Evolutionary conservation across 2,888 invertebrate genomes (phyloP).

Genomic region (Drosophila prolongata): DNA sequence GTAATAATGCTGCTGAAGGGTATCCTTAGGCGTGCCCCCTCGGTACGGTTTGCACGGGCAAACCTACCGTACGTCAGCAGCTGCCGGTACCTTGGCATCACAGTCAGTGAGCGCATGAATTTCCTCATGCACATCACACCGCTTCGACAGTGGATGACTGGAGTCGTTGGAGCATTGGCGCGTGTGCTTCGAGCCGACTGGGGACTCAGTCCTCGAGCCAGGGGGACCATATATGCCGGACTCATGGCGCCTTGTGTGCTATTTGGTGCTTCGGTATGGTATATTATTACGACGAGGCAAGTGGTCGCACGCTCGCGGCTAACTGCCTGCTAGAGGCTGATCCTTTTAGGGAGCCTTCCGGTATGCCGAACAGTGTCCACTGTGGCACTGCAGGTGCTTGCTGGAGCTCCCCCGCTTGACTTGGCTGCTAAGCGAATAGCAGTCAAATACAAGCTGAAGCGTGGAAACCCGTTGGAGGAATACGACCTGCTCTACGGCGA

Average conservation of each 20-base stretch:
- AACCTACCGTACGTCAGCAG: not conserved
- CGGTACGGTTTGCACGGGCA: too few species aligned
- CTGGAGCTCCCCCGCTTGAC: not conserved
- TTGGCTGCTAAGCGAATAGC: not conserved
- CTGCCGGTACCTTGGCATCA: not conserved
- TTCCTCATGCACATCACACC: not conserved
- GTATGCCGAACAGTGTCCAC: too few species aligned
- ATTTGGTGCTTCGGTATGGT: too few species aligned
- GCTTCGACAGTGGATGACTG: not conserved
- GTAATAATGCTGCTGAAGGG: not conserved
- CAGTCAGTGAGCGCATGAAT: conserved; percentile 8
- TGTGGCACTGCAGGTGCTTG: too few species aligned
- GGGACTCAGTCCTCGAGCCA: conserved; percentile 13
- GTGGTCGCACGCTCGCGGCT: too few species aligned
- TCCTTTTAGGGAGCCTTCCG: too few species aligned
- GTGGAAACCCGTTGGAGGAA: not conserved
- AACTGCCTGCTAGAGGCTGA: too few species aligned
- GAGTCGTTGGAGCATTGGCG: not conserved
- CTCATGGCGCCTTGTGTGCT: not conserved
- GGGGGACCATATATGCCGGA: conserved; percentile 7
- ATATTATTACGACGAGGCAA: too few species aligned
- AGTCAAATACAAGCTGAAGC: not conserved
- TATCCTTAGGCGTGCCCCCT: not conserved
- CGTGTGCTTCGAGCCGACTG: conserved; percentile 23
- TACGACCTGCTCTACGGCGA: not conserved